These are phyloP conservation scores for Pentalonia nigronervosa DNA, from an alignment of 1,140 invertebrate species.

Conservation along the genomic window DNA sequence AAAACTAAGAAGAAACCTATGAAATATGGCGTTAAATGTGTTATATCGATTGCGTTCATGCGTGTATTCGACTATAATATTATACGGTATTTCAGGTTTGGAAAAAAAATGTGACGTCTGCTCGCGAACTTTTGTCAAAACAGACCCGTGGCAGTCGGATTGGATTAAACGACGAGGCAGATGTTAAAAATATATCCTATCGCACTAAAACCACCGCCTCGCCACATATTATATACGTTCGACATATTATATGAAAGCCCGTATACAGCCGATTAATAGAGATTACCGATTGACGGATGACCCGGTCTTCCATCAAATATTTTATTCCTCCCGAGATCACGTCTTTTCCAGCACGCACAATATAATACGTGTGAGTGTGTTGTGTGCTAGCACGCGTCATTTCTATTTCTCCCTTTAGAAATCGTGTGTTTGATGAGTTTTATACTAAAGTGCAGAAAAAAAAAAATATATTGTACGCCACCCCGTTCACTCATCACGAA, in stretches of 20 bases:
- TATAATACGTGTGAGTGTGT: neutral
- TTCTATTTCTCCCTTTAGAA: constrained; percentile 12
- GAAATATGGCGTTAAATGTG: neutral
- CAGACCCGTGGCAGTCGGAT: neutral
- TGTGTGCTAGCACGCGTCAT: neutral
- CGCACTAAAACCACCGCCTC: neutral
- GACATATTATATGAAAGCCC: constrained; percentile 18
- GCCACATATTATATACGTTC: neutral
- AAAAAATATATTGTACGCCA: neutral
- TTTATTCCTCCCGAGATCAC: neutral
- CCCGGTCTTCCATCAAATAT: constrained; percentile 35
- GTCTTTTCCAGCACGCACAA: neutral
- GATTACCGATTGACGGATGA: constrained; percentile 42
- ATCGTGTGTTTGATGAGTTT: constrained; percentile 39
- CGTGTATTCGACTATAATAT: neutral
- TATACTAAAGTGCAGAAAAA: constrained; percentile 10
- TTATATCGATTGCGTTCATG: neutral
- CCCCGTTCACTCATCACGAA: constrained; percentile 35
- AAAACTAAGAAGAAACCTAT: neutral
- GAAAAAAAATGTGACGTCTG: neutral
- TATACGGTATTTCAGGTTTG: neutral
- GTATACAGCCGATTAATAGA: constrained; percentile 25
- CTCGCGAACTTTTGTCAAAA: neutral
- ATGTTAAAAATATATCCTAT: constrained; percentile 26
- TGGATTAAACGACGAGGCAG: constrained; percentile 6